A percentile compares a stretch with the other conserved stretches of the same genome.
Conservation (phyloP, 2,888 invertebrate species). For the Papilio elwesi region DNA sequence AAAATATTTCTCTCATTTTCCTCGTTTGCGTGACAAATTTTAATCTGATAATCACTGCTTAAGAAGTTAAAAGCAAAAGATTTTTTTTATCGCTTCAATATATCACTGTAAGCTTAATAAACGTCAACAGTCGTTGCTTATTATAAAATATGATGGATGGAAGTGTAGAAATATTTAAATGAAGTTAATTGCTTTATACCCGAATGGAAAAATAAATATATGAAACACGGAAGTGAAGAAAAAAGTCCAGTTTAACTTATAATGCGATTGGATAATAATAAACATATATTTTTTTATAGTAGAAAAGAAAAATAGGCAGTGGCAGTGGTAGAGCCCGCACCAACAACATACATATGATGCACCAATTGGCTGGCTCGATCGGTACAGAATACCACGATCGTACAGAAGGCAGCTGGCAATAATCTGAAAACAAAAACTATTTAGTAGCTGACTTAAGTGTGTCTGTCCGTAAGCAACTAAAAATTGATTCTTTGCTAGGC, state of each 20-base stretch:
- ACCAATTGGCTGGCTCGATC: too few relatives aligned
- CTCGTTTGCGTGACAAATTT: constrained; percentile 43
- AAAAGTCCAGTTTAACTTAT: neutral
- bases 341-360: too few relatives aligned
- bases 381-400: too few relatives aligned
- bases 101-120: constrained; percentile 36
- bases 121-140: constrained; percentile 35
- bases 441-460: too few relatives aligned
- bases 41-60: constrained; percentile 41
- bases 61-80: constrained; percentile 38
- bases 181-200: constrained; percentile 1
- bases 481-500: too few relatives aligned
- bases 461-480: too few relatives aligned
- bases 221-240: neutral
- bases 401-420: too few relatives aligned
- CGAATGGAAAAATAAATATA: constrained; percentile 1
- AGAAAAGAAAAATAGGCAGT: too few relatives aligned
- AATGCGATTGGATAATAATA: too few relatives aligned
- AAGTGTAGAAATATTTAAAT: constrained; percentile 36
- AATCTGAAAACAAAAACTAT: too few relatives aligned
- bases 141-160: constrained; percentile 38
- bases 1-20: constrained; percentile 44
- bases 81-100: constrained; percentile 34
- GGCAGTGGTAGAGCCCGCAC: too few relatives aligned
- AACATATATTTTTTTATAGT: too few relatives aligned